Conservation (phyloP, 53 echinoderm and acorn worm species). For the Astropecten irregularis region DNA sequence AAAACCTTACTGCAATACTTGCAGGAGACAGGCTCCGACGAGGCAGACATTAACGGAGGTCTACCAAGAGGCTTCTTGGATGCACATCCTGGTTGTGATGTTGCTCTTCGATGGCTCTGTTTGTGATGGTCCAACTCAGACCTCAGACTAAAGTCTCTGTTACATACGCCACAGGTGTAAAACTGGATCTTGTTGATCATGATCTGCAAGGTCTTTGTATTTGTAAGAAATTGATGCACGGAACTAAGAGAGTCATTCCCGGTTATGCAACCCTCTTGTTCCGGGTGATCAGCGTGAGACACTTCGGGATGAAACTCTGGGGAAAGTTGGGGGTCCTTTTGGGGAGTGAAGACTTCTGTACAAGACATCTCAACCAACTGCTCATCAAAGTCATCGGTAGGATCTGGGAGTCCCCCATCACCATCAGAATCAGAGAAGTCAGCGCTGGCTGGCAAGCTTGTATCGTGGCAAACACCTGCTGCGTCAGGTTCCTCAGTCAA, state of each 20-base stretch:
- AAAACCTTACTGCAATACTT: background rate
- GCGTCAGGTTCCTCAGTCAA: background rate
- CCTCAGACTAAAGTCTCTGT: background rate
- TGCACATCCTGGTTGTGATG: no score
- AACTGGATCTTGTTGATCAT: background rate
- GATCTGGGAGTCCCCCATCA: background rate
- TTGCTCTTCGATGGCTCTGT: background rate
- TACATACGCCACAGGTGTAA: conserved; percentile 15
- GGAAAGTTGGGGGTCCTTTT: no score
- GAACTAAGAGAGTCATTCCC: background rate
- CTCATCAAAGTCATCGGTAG: background rate
- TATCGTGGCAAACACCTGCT: no score
- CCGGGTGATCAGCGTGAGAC: no score
- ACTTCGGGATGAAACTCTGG: no score
- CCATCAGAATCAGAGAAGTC: conserved; percentile 2
- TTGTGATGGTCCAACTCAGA: background rate
- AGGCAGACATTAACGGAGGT: no score
- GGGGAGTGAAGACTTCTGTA: background rate
- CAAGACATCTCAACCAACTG: background rate
- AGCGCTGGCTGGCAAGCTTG: no score
- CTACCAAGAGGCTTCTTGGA: no score
- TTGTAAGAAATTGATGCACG: background rate
- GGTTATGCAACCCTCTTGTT: no score
- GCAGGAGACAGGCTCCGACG: background rate
- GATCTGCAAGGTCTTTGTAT: background rate